phyloP scores from a whole-genome alignment of 2,113 vertebrate species.

The human (Homo sapiens) region DNA sequence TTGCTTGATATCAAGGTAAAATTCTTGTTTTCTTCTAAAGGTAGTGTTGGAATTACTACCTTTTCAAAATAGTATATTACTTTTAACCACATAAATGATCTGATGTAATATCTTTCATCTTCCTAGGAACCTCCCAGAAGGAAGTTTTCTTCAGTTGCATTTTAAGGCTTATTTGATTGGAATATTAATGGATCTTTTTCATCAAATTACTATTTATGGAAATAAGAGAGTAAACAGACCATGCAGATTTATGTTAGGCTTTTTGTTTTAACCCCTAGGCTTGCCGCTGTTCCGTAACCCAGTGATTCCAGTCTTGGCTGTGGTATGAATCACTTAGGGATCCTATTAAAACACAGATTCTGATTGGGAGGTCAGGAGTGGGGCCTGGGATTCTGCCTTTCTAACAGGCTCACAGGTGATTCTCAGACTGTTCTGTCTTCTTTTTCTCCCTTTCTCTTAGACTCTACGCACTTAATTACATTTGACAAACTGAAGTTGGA shows the following conservation, averaged over 20 bases:
- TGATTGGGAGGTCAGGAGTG: background rate
- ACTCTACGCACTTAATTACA: background rate
- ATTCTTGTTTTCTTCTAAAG: background rate
- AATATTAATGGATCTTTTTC: background rate
- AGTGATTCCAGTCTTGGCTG: background rate
- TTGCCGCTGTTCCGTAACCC: background rate
- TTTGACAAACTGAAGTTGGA: background rate
- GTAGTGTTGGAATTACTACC: background rate
- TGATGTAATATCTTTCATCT: background rate
- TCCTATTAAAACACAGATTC: background rate
- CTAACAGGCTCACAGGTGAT: background rate
- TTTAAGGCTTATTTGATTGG: background rate
- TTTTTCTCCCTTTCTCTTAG: background rate
- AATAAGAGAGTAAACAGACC: background rate
- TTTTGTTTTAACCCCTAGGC: background rate
- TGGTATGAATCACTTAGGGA: background rate
- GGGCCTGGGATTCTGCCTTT: background rate
- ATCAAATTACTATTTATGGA: background rate
- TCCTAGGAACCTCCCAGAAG: background rate
- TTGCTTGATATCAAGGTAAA: background rate
- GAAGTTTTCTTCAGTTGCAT: background rate
- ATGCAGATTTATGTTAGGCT: background rate
- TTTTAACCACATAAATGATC: background rate
- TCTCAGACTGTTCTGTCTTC: background rate
- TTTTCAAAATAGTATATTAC: background rate